Base-by-base conservation (phyloP, 2,797 vertebrate genomes). In the Psittacula derbiana region DNA sequence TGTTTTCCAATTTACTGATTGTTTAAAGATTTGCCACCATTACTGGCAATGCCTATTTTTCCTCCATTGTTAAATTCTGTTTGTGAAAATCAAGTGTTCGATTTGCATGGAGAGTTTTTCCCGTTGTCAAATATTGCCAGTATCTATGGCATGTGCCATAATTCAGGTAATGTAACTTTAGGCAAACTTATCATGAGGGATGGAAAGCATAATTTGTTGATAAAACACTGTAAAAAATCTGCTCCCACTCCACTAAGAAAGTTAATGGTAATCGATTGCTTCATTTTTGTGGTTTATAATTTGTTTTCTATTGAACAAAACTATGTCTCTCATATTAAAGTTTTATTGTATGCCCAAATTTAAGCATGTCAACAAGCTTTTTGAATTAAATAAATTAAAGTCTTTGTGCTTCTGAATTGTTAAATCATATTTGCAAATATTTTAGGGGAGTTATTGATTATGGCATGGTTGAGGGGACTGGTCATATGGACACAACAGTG, bases 1-100 rank as follows among this genome's bases (percentile, higher is more conserved):
- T 87, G 49, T 95, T 97, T 91, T 93, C 85, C 69, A 82, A 4
- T 27, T 86, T 95, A 82, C 72, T 89, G 89, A 76, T 93, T 65
- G 15, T 88, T 92, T 91, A 70, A 91, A 96, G 94, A 55, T 90
- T 96, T 92, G 27, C 75, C 73, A 30, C 84, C 33, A 16, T 86
- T 89, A 80, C 27, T 73, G 40, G 18, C 67, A 76, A 52, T 65
- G 33, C 11, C 47, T 70, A 0, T 43, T 87, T 71, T 85, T 21
- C 27, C 28, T 57, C 27, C n/a, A 53, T 88, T 74, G 50, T 69
- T 86, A 71, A 86, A 80, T 78, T 87, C 74, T 71, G 28, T 7
- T 61, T 82, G 41, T 92, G 58, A 86, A 76, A 89, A 78, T 44
- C 28, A 46, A 57, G 60, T 83, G 36, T 83, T 94, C 87, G 36